These are phyloP conservation scores for Toxonevra muliebris DNA, from an alignment of 2,888 invertebrate species.

Conservation along the genomic window DNA sequence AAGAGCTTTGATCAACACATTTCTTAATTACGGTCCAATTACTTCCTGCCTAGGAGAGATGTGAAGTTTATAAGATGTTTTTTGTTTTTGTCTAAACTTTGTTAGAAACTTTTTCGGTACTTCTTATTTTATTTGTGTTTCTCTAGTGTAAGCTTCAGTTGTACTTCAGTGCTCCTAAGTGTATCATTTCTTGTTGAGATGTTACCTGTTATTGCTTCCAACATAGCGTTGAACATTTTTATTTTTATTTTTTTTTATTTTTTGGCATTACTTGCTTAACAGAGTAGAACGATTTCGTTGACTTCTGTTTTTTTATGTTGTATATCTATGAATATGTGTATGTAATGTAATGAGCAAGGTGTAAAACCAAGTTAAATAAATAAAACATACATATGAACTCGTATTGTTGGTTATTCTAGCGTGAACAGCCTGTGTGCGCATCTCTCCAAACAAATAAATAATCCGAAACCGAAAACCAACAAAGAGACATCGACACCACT, in stretches of 20 bases:
- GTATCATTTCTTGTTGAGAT: too few species aligned
- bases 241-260: conserved; percentile 16
- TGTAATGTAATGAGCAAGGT: conserved; percentile 14
- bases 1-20: too few species aligned
- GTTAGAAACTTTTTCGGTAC: too few species aligned
- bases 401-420: conserved; percentile 26
- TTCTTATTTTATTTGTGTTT: too few species aligned
- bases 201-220: too few species aligned
- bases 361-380: conserved; percentile 12
- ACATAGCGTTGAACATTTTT: too few species aligned
- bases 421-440: conserved; percentile 28
- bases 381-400: conserved; percentile 8
- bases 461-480: not conserved
- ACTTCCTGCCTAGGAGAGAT: too few species aligned
- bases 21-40: too few species aligned
- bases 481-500: not conserved
- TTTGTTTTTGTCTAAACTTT: too few species aligned
- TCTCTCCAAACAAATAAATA: not conserved
- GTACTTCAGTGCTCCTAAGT: too few species aligned
- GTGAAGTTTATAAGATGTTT: too few species aligned
- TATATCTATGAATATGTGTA: not conserved
- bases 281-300: conserved; percentile 48
- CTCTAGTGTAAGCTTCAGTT: too few species aligned
- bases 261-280: conserved; percentile 51
- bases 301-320: not conserved